Evolutionary conservation across 1,140 invertebrate species (phyloP), one percentile per base, ranked within the genome.

Genomic region (Drosophila yakuba): DNA sequence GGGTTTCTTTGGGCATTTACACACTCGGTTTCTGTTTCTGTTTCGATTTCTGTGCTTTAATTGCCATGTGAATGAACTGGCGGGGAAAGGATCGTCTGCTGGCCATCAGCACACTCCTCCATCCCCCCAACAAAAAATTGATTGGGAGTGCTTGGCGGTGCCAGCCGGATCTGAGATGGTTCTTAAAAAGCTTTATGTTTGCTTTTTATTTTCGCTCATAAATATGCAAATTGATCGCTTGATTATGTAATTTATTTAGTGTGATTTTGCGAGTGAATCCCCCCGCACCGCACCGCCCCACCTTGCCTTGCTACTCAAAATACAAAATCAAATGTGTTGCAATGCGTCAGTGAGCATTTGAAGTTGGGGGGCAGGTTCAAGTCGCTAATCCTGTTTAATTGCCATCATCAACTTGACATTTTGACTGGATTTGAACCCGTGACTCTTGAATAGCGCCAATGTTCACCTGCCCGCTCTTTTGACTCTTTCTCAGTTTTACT

Each of bases 11-110:
- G 20, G 17, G 57, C 59, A 67, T 78, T 60, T 52, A 55, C 43
- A 55, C 44, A 25, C 25, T 63, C 23, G 43, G 25, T 56, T 69
- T 47, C 35, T 35, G 36, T 56, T 74, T 60, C 36, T 39, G 6
- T 36, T 36, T 32, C 32, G 32, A 3, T 36, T 28, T 28, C 20
- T 51, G 51, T 23, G 4, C 4, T 60, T 77, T 69, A 85, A 86
- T 80, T 79, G 79, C 54, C 75, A 86, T 83, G 84, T 88, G 84
- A 88, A 88, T 80, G 84, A 89, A 90, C 85, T 80, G 73, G 72
- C 32, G 25, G 73, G 52, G 45, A 74, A 84, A 85, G 84, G 85
- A 90, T 83, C 47, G 47, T 15, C 72, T 64, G 43, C 43, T 35
- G 52, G 54, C 67, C 57, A 78, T 71, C 51, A 32, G 4, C 35